Evolutionary conservation across 2,888 invertebrate species (phyloP).

Genomic region (Pardosa pseudoannulata): DNA sequence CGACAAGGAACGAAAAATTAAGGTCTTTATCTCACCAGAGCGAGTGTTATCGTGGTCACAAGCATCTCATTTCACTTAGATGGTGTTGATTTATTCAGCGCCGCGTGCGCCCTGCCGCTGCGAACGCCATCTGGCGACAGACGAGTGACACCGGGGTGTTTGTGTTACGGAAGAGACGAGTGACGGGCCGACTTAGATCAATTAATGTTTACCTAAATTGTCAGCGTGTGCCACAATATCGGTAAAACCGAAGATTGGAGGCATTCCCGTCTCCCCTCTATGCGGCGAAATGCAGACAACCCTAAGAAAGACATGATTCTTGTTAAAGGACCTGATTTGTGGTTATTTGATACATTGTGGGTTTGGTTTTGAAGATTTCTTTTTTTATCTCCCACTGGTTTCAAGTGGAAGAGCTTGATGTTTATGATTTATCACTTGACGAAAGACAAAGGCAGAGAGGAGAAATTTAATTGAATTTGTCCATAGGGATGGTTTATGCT

Average conservation of each 20-base stretch:
- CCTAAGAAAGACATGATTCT: not conserved
- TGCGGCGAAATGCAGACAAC: not conserved
- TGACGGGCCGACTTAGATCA: slow-evolving; percentile 16
- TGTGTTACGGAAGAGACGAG: slow-evolving; percentile 37
- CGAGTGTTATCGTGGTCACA: no score
- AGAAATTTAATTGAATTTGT: no score
- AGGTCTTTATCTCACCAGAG: no score
- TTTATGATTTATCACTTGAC: not conserved
- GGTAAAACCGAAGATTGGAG: not conserved
- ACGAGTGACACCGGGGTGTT: slow-evolving; percentile 46
- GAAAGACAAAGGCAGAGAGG: no score
- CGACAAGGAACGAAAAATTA: no score
- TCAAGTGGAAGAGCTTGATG: no score
- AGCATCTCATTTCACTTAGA: slow-evolving; percentile 3
- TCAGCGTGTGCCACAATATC: slow-evolving; percentile 42
- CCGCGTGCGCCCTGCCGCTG: slow-evolving; percentile 23
- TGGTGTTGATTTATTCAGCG: not conserved
- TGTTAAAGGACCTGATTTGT: not conserved
- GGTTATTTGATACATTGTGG: not conserved
- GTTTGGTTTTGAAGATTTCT: not conserved
- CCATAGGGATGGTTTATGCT: no score
- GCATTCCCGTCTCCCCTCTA: not conserved
- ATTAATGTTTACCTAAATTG: slow-evolving; percentile 47
- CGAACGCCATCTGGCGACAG: slow-evolving; percentile 27
- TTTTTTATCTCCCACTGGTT: not conserved